Evolutionary conservation across 2,888 invertebrate genomes (phyloP).

Genomic region (Cephus runcator): DNA sequence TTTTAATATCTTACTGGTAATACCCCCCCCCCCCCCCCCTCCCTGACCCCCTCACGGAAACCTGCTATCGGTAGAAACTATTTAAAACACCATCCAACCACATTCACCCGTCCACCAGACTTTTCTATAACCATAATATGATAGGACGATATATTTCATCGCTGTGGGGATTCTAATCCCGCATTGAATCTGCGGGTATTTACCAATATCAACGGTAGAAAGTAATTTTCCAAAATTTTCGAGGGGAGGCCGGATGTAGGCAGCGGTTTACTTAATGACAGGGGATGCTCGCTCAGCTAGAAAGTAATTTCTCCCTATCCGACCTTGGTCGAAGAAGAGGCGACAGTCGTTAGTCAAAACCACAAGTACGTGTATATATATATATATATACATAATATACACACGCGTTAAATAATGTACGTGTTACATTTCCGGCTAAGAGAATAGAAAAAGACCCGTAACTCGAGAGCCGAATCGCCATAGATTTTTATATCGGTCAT

Average conservation of each 20-base stretch:
- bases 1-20: background rate
- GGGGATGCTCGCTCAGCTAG: conserved; percentile 14
- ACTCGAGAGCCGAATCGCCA: background rate
- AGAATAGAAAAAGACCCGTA: background rate
- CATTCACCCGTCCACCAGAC: background rate
- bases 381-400: background rate
- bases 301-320: conserved; percentile 5
- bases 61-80: background rate
- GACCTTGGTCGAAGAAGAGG: conserved; percentile 7
- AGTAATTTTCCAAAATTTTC: background rate
- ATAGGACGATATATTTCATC: background rate
- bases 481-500: background rate
- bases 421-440: background rate
- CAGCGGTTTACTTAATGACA: conserved; percentile 20
- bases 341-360: background rate
- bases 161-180: background rate
- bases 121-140: background rate
- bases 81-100: background rate
- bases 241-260: conserved; percentile 17
- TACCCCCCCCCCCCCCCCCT: no score
- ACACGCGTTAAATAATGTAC: background rate
- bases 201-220: background rate
- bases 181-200: background rate
- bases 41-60: background rate
- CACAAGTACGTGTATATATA: background rate